Evolutionary conservation across 2,888 invertebrate genomes (phyloP).

Genomic region (Danaus chrysippus): DNA sequence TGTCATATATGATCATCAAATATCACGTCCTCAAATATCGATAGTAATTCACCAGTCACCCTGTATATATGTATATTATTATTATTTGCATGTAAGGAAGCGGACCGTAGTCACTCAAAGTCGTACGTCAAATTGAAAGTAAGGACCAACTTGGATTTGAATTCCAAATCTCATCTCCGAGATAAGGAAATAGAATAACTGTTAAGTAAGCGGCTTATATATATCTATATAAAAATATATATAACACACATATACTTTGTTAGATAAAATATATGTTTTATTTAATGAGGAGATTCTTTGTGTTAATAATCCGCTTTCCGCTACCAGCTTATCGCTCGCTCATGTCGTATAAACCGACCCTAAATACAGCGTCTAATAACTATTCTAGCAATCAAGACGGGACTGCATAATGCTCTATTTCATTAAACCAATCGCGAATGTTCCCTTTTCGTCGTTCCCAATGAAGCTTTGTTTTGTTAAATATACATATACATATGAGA

Average conservation of each 20-base stretch:
- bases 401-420: slow-evolving; percentile 23
- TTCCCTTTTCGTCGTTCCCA: slow-evolving; percentile 6
- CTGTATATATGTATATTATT: too few relatives aligned
- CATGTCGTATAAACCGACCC: slow-evolving; percentile 20
- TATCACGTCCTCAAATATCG: too few relatives aligned
- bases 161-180: slow-evolving; percentile 51
- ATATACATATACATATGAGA: background rate
- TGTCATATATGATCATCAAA: too few relatives aligned
- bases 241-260: background rate
- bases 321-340: slow-evolving; percentile 27
- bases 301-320: background rate
- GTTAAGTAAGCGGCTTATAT: slow-evolving; percentile 17
- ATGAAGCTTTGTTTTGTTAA: background rate
- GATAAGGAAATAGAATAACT: slow-evolving; percentile 6
- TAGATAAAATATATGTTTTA: background rate
- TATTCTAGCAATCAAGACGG: slow-evolving; percentile 45
- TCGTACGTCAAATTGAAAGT: slow-evolving; percentile 60
- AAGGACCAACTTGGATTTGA: slow-evolving; percentile 62
- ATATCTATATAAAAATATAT: background rate
- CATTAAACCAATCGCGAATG: slow-evolving; percentile 21
- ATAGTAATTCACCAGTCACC: too few relatives aligned
- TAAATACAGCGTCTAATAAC: slow-evolving; percentile 44
- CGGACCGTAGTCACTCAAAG: slow-evolving; percentile 30
- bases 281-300: too few relatives aligned
- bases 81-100: slow-evolving; percentile 19